phyloP scores from a whole-genome alignment of 2,113 vertebrate species.

The Myrmecobius fasciatus region DNA sequence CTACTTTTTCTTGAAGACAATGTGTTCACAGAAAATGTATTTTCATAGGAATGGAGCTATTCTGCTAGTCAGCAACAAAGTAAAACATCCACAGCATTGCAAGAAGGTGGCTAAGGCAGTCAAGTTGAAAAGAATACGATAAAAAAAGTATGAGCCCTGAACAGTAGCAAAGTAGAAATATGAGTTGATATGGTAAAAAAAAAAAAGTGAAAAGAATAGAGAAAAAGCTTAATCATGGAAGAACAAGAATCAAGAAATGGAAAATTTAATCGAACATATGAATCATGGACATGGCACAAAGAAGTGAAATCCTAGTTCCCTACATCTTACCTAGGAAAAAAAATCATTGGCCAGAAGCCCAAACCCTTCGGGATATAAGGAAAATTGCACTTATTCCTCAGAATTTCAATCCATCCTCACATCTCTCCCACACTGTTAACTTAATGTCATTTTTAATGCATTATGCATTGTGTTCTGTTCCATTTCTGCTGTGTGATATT shows the following conservation, averaged over 20 bases:
- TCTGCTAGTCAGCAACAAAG: not conserved
- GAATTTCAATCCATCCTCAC: not conserved
- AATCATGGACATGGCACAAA: not conserved
- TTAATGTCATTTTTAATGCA: slow-evolving; percentile 16
- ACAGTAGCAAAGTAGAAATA: not conserved
- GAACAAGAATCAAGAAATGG: slow-evolving; percentile 14
- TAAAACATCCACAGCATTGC: not conserved
- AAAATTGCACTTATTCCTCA: slow-evolving; percentile 35
- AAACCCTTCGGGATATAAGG: not conserved
- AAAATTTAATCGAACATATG: not conserved
- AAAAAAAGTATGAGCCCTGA: not conserved
- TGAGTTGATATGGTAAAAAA: not conserved
- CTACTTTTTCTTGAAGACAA: not conserved
- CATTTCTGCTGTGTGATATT: slow-evolving; percentile 33
- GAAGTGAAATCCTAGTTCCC: slow-evolving; percentile 9
- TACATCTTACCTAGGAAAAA: not conserved
- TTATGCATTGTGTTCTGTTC: slow-evolving; percentile 27
- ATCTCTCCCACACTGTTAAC: not conserved
- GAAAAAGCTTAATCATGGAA: not conserved
- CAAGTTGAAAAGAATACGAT: not conserved
- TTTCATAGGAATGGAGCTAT: not conserved
- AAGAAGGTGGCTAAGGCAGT: not conserved
- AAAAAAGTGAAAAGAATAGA: not conserved
- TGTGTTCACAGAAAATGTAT: not conserved
- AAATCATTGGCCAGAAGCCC: not conserved